Conservation (phyloP, 2,113 vertebrate genomes). For the Prochilodus magdalenae region DNA sequence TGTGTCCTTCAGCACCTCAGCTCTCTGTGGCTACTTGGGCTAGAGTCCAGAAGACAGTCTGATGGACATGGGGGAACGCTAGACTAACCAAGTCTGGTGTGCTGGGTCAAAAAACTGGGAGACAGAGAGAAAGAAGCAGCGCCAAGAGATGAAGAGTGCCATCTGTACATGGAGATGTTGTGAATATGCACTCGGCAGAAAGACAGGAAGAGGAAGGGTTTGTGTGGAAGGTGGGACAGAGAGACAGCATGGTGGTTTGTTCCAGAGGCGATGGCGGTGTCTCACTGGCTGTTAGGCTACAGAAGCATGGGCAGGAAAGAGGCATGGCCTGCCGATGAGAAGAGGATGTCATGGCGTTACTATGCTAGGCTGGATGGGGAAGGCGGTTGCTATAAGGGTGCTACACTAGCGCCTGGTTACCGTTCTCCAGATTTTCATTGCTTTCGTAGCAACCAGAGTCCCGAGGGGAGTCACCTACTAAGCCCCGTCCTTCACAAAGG, state of each 20-base stretch:
- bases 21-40: not conserved
- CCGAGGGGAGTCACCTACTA: conserved; percentile 88
- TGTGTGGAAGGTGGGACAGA: conserved; percentile 48
- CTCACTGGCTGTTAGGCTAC: conserved; percentile 61
- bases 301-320: conserved; percentile 56
- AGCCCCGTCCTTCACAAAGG: conserved; percentile 83
- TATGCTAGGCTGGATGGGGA: conserved; percentile 41
- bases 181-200: conserved; percentile 42
- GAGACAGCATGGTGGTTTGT: conserved; percentile 43
- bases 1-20: not conserved
- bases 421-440: conserved; percentile 96
- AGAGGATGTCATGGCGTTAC: conserved; percentile 46
- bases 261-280: conserved; percentile 55
- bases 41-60: not conserved
- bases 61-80: not conserved
- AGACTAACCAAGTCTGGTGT: no score
- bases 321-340: conserved; percentile 47
- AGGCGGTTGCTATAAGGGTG: conserved; percentile 47
- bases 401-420: conserved; percentile 80
- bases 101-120: conserved; percentile 13
- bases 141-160: conserved; percentile 64
- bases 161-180: conserved; percentile 50
- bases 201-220: conserved; percentile 32
- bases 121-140: conserved; percentile 62
- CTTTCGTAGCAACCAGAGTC: conserved; percentile 99